Percentiles rank a stretch among this genome's conserved stretches.
phyloP scores from a whole-genome alignment of 2,113 vertebrate genomes.

The Albula glossodonta region DNA sequence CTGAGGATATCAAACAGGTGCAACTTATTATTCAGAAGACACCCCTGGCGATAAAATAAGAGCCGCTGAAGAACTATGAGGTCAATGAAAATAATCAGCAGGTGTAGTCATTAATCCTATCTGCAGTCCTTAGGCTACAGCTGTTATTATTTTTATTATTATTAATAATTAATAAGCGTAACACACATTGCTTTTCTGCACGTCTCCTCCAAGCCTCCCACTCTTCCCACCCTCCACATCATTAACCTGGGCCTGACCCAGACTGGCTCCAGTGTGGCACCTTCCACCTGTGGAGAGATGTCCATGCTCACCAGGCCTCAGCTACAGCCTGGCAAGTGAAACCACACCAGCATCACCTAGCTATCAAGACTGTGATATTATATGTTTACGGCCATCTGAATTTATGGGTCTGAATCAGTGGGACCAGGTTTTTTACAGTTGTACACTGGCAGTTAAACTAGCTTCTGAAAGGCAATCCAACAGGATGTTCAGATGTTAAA shows the following conservation, averaged over 20 bases:
- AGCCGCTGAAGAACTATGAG: not conserved
- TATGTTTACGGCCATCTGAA: not conserved
- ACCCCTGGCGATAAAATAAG: constrained; percentile 43
- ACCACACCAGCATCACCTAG: constrained; percentile 58
- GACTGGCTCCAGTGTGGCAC: not conserved
- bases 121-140: too few relatives aligned
- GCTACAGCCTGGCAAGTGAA: constrained; percentile 38
- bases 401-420: not conserved
- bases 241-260: not conserved
- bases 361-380: not conserved
- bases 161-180: too few relatives aligned
- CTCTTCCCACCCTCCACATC: too few relatives aligned
- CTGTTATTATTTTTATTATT: too few relatives aligned
- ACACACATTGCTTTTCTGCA: too few relatives aligned
- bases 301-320: not conserved
- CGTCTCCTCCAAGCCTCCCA: too few relatives aligned
- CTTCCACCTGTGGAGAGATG: not conserved
- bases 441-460: too few relatives aligned
- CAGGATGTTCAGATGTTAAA: not conserved
- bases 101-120: too few relatives aligned
- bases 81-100: not conserved
- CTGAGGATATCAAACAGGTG: constrained; percentile 59
- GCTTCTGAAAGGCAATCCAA: not conserved
- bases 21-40: constrained; percentile 52
- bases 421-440: not conserved